Conservation (phyloP, 2,797 vertebrate genomes). For the Tinamus major region DNA sequence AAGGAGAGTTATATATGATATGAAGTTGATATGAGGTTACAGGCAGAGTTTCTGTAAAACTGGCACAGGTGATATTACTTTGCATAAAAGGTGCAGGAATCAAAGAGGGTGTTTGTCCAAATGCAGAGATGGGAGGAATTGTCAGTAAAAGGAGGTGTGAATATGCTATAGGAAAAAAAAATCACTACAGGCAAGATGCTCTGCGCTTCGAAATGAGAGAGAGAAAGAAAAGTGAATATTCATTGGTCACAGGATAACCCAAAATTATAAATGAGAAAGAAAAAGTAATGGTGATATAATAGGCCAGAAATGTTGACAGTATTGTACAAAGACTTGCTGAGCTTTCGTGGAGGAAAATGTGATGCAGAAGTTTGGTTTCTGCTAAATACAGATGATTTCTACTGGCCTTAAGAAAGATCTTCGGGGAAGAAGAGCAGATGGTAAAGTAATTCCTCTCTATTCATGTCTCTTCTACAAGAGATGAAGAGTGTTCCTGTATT, state of each 20-base stretch:
- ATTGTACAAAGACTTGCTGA: background rate
- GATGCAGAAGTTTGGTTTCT: background rate
- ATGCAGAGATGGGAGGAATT: background rate
- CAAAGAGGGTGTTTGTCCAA: background rate
- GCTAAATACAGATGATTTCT: background rate
- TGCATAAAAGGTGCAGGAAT: background rate
- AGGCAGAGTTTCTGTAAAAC: background rate
- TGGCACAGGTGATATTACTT: background rate
- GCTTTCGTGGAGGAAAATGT: background rate
- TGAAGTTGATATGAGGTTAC: background rate
- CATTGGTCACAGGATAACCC: background rate
- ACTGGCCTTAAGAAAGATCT: background rate
- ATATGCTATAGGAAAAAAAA: background rate
- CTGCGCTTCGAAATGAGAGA: background rate
- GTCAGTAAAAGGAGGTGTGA: background rate
- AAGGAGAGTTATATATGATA: background rate
- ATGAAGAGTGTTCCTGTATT: background rate
- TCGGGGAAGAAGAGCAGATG: background rate
- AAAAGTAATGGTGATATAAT: background rate
- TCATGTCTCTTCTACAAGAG: fast-evolving
- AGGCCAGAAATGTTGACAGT: background rate
- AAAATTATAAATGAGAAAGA: background rate
- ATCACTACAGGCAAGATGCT: background rate
- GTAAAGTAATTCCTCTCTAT: background rate
- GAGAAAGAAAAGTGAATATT: background rate